Evolutionary conservation across 1,140 invertebrate genomes (phyloP).

Genomic region (Acromyrmex echinatior): DNA sequence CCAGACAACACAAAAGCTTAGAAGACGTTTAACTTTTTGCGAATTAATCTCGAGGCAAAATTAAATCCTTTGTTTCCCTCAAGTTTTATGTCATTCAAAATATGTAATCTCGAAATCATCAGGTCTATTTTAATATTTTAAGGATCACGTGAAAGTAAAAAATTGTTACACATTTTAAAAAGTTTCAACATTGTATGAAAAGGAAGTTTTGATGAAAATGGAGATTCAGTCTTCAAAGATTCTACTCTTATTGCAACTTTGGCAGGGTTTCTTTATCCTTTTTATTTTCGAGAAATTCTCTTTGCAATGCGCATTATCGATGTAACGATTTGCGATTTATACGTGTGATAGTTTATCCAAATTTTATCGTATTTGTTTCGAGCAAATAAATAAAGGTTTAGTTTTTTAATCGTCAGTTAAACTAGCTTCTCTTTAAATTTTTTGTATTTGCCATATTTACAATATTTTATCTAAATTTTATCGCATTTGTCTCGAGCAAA

Average conservation of each 20-base stretch:
- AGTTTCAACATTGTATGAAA: not conserved
- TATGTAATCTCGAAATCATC: not conserved
- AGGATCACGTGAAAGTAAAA: not conserved
- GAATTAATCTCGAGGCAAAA: not conserved
- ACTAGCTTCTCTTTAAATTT: too few species aligned
- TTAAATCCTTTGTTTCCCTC: not conserved
- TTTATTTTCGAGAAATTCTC: not conserved
- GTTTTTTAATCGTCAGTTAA: too few species aligned
- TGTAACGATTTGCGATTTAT: not conserved
- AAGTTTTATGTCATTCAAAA: not conserved
- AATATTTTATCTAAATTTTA: not conserved
- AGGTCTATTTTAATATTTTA: not conserved
- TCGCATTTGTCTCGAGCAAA: not conserved
- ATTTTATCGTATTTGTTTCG: not conserved
- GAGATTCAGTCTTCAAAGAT: not conserved
- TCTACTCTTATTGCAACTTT: not conserved
- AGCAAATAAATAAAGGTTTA: too few species aligned
- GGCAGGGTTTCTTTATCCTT: not conserved
- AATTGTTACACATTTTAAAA: not conserved
- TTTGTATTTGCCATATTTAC: too few species aligned
- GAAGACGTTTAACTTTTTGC: not conserved
- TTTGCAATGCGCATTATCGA: not conserved
- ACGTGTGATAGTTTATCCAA: not conserved
- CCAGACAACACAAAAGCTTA: not conserved
- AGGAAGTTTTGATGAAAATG: not conserved